These are phyloP conservation scores for Neuroscelio doddi DNA, from an alignment of 2,888 invertebrate genomes.

Conservation along the genomic window DNA sequence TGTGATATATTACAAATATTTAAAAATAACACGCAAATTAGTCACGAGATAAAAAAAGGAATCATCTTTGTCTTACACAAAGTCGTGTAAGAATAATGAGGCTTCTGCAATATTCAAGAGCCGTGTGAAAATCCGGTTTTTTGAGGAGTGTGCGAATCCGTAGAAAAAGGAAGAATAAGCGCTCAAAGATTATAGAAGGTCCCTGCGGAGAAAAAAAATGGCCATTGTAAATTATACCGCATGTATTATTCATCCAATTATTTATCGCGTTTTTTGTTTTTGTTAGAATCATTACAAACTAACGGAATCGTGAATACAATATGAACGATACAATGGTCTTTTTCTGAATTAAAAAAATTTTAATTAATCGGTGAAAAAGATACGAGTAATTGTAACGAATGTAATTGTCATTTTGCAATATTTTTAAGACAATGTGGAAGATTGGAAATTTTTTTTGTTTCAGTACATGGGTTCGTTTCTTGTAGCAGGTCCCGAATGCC, in stretches of 20 bases:
- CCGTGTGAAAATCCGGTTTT: slow-evolving; percentile 22
- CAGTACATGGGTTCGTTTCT: slow-evolving; percentile 87
- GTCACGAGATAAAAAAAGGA: neutral
- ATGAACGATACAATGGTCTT: neutral
- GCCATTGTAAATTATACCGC: neutral
- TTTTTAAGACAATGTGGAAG: no score
- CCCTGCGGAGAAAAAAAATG: neutral
- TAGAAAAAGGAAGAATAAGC: neutral
- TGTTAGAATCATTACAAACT: slow-evolving; percentile 15
- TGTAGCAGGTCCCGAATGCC: slow-evolving; percentile 80
- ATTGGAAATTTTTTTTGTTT: slow-evolving; percentile 68
- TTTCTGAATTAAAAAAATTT: neutral
- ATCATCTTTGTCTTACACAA: neutral
- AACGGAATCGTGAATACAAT: slow-evolving; percentile 5
- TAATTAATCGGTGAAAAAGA: neutral
- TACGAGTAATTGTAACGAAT: slow-evolving; percentile 15
- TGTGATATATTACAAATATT: no score
- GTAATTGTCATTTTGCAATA: no score
- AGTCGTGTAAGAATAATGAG: neutral
- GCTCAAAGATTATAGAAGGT: slow-evolving; percentile 13
- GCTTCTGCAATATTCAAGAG: slow-evolving; percentile 1
- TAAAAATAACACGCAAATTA: neutral
- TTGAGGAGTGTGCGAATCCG: slow-evolving; percentile 1
- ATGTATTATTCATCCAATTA: slow-evolving; percentile 1
- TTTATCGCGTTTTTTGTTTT: neutral